Conservation (phyloP, 2,888 invertebrate species). For the Cotesia congregata region DNA sequence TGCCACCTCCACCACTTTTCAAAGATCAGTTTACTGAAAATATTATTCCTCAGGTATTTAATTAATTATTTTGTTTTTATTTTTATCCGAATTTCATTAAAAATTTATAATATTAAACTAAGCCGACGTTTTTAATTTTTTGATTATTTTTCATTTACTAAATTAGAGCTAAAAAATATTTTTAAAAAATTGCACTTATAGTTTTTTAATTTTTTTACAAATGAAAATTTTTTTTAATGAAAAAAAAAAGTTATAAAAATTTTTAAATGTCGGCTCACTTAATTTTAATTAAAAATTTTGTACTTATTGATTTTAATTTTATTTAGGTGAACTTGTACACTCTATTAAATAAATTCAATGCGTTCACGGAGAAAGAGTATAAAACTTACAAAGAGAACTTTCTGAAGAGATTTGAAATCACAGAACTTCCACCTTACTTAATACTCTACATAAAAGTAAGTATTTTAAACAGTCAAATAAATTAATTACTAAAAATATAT, state of each 20-base stretch:
- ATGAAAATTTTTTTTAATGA: too few relatives aligned
- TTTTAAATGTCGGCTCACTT: too few relatives aligned
- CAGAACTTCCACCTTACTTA: slow-evolving; percentile 91
- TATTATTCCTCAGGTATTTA: slow-evolving; percentile 95
- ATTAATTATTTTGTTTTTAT: not conserved
- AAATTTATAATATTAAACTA: not conserved
- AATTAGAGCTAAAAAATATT: too few relatives aligned
- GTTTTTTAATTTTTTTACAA: too few relatives aligned
- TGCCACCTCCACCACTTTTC: slow-evolving; percentile 97
- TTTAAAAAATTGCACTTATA: too few relatives aligned
- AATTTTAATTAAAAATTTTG: slow-evolving; percentile 18
- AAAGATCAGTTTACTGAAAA: slow-evolving; percentile 98
- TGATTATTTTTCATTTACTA: too few relatives aligned
- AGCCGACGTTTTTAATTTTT: too few relatives aligned
- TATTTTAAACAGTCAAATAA: slow-evolving; percentile 14
- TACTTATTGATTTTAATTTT: slow-evolving; percentile 25
- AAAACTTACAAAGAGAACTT: slow-evolving; percentile 99
- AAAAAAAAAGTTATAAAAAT: too few relatives aligned
- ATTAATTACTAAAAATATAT: not conserved
- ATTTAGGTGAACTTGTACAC: slow-evolving; percentile 91
- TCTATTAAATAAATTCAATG: slow-evolving; percentile 96
- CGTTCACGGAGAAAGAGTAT: slow-evolving; percentile 95
- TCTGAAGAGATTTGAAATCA: slow-evolving; percentile 96
- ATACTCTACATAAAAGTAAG: slow-evolving; percentile 92
- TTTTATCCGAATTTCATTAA: not conserved